Evolutionary conservation across 64 coral and sea anemone genomes (phyloP), one percentile per base, ranked within the genome.

Genomic region (Actinia equina): DNA sequence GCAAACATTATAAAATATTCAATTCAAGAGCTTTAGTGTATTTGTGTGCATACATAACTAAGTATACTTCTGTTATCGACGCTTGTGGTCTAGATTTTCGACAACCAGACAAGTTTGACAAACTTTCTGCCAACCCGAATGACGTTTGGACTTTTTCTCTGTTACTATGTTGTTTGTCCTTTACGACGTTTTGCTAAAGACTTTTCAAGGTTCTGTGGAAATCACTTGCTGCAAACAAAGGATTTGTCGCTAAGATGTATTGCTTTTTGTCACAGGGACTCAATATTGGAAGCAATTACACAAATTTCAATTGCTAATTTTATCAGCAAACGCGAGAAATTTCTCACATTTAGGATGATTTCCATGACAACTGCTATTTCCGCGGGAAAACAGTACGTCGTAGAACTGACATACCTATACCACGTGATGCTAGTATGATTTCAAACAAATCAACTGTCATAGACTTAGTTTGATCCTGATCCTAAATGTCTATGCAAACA

Each of bases 1-100:
- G 27, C 69, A 74, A 74, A 74, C 69, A 74, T 7, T 6, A 41
- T 74, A 41, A 74, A 74, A 74, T 74, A 74, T 74, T 74, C 69
- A 74, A 74, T n/a, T 74, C 69, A 74, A 74, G 69, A 74, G 69
- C 69, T 74, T 74, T 74, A 74, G 69, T 74, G 0, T 74, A 74
- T 74, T 74, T 74, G 69, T 74, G 69, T 37, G 30, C 65, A 71
- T 71, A 71, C n/a, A 74, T 74, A 74, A 41, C 25, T 74, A 74
- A 25, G 25, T 25, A 26, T 30, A 7, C 26, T 74, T 74, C 25
- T 27, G n/a, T 74, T 74, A 74, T 74, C 69, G 13, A 26, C 14
- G 69, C n/a, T 74, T 74, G 23, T 14, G 26, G 27, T 74, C 69
- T 41, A 74, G 69, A 9, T 74, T 74, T 74, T 74, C 18, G 69